Percentiles rank a stretch among this genome's conserved stretches.
These are phyloP conservation scores for Holocentrus rufus DNA, from an alignment of 2,797 vertebrate species.

Conservation along the genomic window DNA sequence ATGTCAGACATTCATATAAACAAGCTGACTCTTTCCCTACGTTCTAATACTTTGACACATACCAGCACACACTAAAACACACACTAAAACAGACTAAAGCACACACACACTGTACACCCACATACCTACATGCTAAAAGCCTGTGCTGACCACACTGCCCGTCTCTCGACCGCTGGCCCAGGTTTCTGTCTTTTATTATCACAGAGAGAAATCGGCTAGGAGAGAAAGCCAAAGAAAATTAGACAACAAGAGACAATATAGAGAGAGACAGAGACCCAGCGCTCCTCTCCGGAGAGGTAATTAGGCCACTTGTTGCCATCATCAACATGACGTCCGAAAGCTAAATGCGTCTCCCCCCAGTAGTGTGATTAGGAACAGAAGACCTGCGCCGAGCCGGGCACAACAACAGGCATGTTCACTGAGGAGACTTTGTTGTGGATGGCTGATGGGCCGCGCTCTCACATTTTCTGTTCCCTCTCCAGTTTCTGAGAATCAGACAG, in stretches of 20 bases:
- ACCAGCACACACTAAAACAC: too few relatives aligned
- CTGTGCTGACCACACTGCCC: constrained; percentile 2
- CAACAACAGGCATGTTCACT: constrained; percentile 55
- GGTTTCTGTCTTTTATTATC: constrained; percentile 1
- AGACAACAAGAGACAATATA: not conserved
- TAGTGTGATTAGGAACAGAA: constrained; percentile 50
- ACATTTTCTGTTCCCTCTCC: constrained; percentile 62
- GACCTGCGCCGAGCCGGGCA: constrained; percentile 7
- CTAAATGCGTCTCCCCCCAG: constrained; percentile 62
- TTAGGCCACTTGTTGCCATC: constrained; percentile 71
- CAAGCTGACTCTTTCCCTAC: constrained; percentile 12
- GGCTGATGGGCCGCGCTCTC: constrained; percentile 20
- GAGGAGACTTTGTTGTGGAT: constrained; percentile 62
- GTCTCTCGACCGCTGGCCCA: constrained; percentile 12
- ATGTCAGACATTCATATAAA: constrained; percentile 16
- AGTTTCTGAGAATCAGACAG: constrained; percentile 65
- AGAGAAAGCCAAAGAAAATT: constrained; percentile 24
- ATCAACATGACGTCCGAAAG: constrained; percentile 46
- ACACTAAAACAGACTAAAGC: too few relatives aligned
- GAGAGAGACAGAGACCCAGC: constrained; percentile 32
- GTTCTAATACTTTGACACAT: not conserved
- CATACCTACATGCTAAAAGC: not conserved
- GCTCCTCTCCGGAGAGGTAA: constrained; percentile 61
- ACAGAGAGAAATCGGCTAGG: not conserved
- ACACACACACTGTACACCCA: not conserved